Conservation (phyloP, 2,888 invertebrate genomes). For the Drosophila sordidapex region DNA sequence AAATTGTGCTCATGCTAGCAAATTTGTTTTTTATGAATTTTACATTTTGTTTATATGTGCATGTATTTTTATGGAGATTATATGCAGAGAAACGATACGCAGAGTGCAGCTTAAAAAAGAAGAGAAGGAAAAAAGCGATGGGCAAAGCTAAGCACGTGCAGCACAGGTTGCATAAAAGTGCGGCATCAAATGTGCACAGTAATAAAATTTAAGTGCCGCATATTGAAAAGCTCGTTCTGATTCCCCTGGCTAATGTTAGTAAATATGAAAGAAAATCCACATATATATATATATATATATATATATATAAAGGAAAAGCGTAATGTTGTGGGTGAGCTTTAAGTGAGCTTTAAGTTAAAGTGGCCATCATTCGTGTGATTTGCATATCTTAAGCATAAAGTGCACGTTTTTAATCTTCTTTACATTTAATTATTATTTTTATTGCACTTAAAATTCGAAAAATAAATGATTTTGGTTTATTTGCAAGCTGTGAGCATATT, state of each 20-base stretch:
- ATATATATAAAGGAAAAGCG: constrained; percentile 1
- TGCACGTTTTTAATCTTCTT: neutral
- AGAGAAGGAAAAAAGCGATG: neutral
- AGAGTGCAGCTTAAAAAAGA: neutral
- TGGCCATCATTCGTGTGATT: neutral
- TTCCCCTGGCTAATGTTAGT: constrained; percentile 55
- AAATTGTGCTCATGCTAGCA: constrained; percentile 40
- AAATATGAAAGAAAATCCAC: constrained; percentile 26
- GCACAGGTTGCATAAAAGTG: constrained; percentile 54
- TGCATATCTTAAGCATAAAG: neutral
- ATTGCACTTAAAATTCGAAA: neutral
- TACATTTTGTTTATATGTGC: constrained; percentile 61
- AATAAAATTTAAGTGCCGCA: constrained; percentile 69
- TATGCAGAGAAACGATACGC: constrained; percentile 40
- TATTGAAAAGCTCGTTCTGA: constrained; percentile 63
- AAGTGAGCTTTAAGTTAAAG: no score
- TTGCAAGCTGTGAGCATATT: neutral
- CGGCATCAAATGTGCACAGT: constrained; percentile 58
- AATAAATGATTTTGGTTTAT: neutral
- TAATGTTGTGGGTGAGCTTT: neutral
- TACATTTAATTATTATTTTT: neutral
- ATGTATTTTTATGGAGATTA: constrained; percentile 67
- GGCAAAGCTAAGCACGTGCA: constrained; percentile 40
- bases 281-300: neutral
- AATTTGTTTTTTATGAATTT: constrained; percentile 60